A percentile compares a stretch with the other conserved stretches of the same genome.
These are phyloP conservation scores for Caenorhabditis briggsae DNA, from an alignment of 1,140 invertebrate species.

Conservation along the genomic window DNA sequence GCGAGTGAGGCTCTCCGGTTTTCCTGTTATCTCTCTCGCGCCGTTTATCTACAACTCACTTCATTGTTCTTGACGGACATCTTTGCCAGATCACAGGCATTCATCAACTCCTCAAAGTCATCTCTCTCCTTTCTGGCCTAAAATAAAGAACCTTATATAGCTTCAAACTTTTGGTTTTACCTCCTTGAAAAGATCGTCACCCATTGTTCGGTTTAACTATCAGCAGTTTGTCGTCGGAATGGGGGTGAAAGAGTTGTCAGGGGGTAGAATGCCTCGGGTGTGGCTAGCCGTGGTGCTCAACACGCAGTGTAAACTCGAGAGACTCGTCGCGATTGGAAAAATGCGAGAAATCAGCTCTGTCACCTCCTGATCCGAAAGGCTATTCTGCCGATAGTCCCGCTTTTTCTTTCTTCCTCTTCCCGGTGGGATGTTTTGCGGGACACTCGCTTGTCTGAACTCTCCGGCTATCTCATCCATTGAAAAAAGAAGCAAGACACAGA, in stretches of 20 bases:
- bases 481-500: conserved; percentile 12
- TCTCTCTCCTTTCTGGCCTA: conserved; percentile 59
- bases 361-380: neutral
- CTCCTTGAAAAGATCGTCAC: conserved; percentile 35
- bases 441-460: conserved; percentile 29
- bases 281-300: conserved; percentile 51
- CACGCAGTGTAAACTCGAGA: conserved; percentile 45
- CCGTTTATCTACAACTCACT: conserved; percentile 33
- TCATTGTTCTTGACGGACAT: conserved; percentile 51
- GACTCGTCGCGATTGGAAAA: conserved; percentile 23
- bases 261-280: conserved; percentile 25
- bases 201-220: conserved; percentile 31
- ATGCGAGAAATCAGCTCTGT: conserved; percentile 43
- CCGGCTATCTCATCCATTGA: neutral
- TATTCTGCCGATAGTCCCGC: conserved; percentile 2
- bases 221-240: conserved; percentile 44
- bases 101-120: conserved; percentile 63
- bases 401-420: neutral
- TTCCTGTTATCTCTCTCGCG: neutral
- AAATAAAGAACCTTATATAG: neutral
- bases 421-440: conserved; percentile 48
- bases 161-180: neutral
- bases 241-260: conserved; percentile 47
- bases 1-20: neutral
- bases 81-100: conserved; percentile 59